Evolutionary conservation across 2,797 vertebrate genomes (phyloP), one percentile per base, ranked within the genome.

Genomic region (Periophthalmus magnuspinnatus): DNA sequence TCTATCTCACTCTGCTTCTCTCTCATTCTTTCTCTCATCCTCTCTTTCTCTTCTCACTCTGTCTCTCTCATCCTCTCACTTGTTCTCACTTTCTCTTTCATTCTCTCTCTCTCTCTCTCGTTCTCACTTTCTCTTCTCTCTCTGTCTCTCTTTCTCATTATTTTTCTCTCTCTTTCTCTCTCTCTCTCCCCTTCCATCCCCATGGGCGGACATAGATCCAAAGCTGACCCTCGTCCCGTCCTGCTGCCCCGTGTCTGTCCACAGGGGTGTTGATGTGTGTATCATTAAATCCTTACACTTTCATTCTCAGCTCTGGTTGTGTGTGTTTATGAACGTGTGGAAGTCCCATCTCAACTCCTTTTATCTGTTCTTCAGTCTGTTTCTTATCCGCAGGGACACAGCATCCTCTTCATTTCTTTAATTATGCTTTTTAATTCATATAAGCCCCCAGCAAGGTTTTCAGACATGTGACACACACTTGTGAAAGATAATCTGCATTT

Each of bases 351-450:
- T 87, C 79, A 14, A 68, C 24, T 80, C 47, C 83, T 85, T 84
- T 86, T 81, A 88, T 84, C 85, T 86, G 19, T 45, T 45, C 74
- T 57, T 69, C 55, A 64, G 62, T 70, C 69, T 74, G 65, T 33
- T 67, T 65, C 45, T 54, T 14, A 8, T 85, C 84, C 79, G 78
- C 54, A 0, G 71, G 77, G 86, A 85, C 54, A 41, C 14, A 65
- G 61, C 72, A 76, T 77, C 79, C 50, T 80, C 78, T 68, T 76
- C 74, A 71, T 81, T 86, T 81, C 69, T 81, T 82, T 83, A 88
- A 88, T 84, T 84, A 78, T 84, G 75, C 54, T 74, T 86, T 87
- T 86, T 81, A 84, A 84, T 89, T 85, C 67, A 70, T 84, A 78
- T 60, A 79, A 79, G 80, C 87, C 76, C 28, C 14, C 8, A 77